Base-by-base conservation (phyloP, 2,888 invertebrate genomes). In the Melieria omissa region DNA sequence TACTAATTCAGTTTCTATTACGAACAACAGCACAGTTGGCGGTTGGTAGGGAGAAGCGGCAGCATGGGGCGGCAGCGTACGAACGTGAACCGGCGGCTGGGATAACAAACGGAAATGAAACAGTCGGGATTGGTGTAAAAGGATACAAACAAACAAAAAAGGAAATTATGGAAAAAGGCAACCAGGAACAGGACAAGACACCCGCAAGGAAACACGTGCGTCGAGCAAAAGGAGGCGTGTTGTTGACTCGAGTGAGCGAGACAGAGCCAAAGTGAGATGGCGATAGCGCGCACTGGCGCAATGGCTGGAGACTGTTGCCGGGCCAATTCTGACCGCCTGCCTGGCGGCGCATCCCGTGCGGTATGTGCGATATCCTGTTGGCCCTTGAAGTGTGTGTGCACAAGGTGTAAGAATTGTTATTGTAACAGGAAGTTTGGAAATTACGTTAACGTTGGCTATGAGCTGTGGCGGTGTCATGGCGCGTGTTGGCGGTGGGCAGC, bases 141-240 rank as follows among this genome's bases (percentile, higher is more conserved):
- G 65, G 47, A 44, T 47, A 73, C 67, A 73, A 67, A 65, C 42
- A 41, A 69, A 46, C 5, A n/a, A 10, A 3, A 12, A 62, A 44
- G 46, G 7, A 5, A 45, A 16, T 54, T 54, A 29, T 29, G 52
- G 44, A 68, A 29, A 66, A 64, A 45, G 60, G 29, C 45, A 29
- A 55, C 54, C 62, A 46, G 62, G 29, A 62, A 46, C n/a, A n/a
- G 55, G 46, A 42, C 61, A 42, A 16, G 67, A 76, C 78, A 75
- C 80, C 79, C 79, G 78, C 78, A 75, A 79, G 73, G 79, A 80
- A 76, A 77, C 78, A 78, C 78, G 77, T 81, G 81, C 77, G 73
- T 75, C 68, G 58, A 67, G 42, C 47, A 65, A 65, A 41, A 71
- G 75, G 70, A 74, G 77, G 77, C 77, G 77, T 77, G 73, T 71